Evolutionary conservation across 2,113 vertebrate genomes (phyloP).

Genomic region (Phocoena phocoena): DNA sequence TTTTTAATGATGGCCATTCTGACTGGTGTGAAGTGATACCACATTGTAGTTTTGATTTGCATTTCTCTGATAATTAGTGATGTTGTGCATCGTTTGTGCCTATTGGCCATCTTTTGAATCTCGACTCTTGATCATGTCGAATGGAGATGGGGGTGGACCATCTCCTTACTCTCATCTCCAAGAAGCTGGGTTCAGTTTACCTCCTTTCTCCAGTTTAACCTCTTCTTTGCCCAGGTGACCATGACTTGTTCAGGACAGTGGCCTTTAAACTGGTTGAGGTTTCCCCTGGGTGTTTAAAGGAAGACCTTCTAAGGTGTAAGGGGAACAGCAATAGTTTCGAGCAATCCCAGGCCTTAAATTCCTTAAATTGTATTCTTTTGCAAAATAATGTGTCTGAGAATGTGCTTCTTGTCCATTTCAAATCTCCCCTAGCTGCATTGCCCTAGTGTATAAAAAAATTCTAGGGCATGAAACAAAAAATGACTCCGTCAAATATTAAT

Average conservation of each 20-base stretch:
- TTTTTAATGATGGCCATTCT: not conserved
- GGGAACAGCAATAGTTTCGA: not conserved
- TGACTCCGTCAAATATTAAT: not conserved
- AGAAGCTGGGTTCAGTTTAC: not conserved
- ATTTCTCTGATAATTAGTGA: not conserved
- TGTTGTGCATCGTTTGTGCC: not conserved
- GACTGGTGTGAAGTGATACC: not conserved
- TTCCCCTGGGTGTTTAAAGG: not conserved
- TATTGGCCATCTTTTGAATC: not conserved
- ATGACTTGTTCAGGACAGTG: not conserved
- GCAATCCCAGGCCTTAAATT: not conserved
- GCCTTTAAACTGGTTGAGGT: not conserved
- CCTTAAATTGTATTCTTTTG: not conserved
- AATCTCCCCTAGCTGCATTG: not conserved
- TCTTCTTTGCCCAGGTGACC: not conserved
- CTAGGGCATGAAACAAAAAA: not conserved
- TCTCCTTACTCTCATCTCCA: not conserved
- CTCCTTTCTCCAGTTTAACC: not conserved
- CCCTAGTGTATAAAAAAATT: not conserved
- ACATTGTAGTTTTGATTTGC: not conserved
- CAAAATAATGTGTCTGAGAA: not conserved
- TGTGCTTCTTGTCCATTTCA: not conserved
- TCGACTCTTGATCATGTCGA: not conserved
- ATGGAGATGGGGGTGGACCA: not conserved
- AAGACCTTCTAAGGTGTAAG: not conserved